phyloP scores from a whole-genome alignment of 2,888 invertebrate species.

The Zhengitettix transpicula region DNA sequence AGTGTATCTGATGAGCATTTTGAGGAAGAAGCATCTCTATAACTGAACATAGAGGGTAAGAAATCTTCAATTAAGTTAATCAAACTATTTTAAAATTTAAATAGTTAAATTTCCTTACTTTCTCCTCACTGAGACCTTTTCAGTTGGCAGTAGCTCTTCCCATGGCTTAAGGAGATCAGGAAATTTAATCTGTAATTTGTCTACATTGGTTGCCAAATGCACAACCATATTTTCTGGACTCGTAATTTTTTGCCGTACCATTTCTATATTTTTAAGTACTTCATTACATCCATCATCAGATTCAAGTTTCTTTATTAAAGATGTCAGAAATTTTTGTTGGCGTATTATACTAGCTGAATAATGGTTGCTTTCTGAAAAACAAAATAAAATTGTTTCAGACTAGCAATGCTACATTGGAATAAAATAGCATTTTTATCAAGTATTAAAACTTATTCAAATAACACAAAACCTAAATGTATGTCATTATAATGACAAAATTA shows the following conservation, averaged over 20 bases:
- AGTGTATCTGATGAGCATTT: too few species aligned
- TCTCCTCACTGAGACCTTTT: slow-evolving; percentile 1
- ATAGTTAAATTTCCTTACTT: slow-evolving; percentile 1
- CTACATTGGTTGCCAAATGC: slow-evolving; percentile 56
- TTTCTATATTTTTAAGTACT: slow-evolving; percentile 28
- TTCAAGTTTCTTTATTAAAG: slow-evolving; percentile 41
- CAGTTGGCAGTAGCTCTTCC: slow-evolving; percentile 27
- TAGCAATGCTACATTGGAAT: background rate
- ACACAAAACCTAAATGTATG: background rate
- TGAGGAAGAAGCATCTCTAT: background rate
- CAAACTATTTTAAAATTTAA: background rate
- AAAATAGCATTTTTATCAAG: background rate
- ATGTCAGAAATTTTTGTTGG: slow-evolving; percentile 59
- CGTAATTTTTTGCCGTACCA: slow-evolving; percentile 40
- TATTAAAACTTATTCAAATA: slow-evolving; percentile 1
- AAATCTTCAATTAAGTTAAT: background rate
- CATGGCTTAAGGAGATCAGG: slow-evolving; percentile 36
- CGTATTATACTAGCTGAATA: slow-evolving; percentile 51
- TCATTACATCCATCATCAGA: slow-evolving; percentile 30
- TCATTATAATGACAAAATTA: too few species aligned
- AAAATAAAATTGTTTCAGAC: too few species aligned
- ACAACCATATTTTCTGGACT: slow-evolving; percentile 43
- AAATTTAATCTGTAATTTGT: slow-evolving; percentile 31
- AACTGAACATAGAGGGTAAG: background rate
- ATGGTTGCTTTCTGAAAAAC: slow-evolving; percentile 48